Percentiles rank a stretch among this genome's conserved stretches.
Conservation (phyloP, 2,113 vertebrate genomes). For the Phoxinus phoxinus region DNA sequence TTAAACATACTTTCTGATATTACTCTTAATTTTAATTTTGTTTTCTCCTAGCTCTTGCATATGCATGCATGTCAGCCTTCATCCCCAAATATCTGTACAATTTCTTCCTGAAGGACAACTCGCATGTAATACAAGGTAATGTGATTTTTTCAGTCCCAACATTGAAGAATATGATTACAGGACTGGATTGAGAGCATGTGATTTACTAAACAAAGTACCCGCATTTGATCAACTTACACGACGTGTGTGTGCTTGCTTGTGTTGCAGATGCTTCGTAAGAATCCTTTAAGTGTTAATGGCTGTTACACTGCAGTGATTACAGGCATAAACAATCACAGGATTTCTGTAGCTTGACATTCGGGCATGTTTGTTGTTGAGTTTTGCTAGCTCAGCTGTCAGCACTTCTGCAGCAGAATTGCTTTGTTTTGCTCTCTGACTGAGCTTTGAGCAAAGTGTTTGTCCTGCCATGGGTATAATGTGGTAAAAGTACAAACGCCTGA, state of each 20-base stretch:
- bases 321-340: background rate
- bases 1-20: background rate
- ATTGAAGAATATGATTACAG: background rate
- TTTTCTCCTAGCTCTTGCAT: slow-evolving; percentile 84
- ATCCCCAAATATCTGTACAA: slow-evolving; percentile 99
- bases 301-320: background rate
- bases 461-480: background rate
- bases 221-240: background rate
- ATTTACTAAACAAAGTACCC: background rate
- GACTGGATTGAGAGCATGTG: background rate
- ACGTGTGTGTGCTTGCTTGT: background rate
- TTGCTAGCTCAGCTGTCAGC: slow-evolving; percentile 22
- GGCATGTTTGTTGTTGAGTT: slow-evolving; percentile 22
- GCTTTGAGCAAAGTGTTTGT: slow-evolving; percentile 24
- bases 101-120: slow-evolving; percentile 99
- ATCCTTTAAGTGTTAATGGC: background rate
- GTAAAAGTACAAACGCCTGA: slow-evolving; percentile 4
- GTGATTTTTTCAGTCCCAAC: background rate
- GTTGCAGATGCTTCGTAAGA: background rate
- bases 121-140: slow-evolving; percentile 98
- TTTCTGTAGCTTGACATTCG: slow-evolving; percentile 12
- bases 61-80: slow-evolving; percentile 98
- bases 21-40: background rate
- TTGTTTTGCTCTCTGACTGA: slow-evolving; percentile 9
- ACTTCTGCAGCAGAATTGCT: background rate